phyloP scores from a whole-genome alignment of 2,113 vertebrate species.

The Phalacrocorax brasilianus region DNA sequence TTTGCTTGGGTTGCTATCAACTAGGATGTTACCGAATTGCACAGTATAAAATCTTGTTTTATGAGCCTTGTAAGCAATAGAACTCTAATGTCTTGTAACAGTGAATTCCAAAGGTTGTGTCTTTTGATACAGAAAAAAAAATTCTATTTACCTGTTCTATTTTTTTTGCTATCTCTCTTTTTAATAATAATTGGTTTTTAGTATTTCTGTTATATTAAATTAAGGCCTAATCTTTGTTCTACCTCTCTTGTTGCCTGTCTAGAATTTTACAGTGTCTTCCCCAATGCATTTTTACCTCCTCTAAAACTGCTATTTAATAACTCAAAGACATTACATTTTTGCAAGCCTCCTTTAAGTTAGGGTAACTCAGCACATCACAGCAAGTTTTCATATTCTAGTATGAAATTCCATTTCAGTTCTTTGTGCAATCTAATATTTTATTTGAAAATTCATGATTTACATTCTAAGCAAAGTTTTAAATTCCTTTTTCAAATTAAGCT shows the following conservation, averaged over 20 bases:
- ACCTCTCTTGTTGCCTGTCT: rapidly evolving
- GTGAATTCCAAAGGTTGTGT: neutral
- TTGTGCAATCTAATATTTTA: neutral
- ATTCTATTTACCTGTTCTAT: neutral
- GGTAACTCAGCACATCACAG: neutral
- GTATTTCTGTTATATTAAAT: neutral
- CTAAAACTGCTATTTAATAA: neutral
- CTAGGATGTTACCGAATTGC: neutral
- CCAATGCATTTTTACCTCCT: neutral
- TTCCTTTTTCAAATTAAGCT: neutral
- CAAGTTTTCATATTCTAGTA: neutral
- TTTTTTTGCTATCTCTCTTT: neutral
- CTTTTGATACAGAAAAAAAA: neutral
- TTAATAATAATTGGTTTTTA: neutral
- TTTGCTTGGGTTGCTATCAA: neutral
- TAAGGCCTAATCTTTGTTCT: neutral
- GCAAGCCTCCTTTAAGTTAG: neutral
- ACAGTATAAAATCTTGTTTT: neutral
- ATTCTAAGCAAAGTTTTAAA: neutral
- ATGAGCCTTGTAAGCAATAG: neutral
- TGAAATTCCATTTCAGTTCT: neutral
- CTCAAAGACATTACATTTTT: neutral
- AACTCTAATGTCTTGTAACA: neutral
- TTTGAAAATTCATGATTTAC: neutral
- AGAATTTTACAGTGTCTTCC: neutral